phyloP scores from a whole-genome alignment of 2,113 vertebrate genomes.

The Etheostoma cragini region DNA sequence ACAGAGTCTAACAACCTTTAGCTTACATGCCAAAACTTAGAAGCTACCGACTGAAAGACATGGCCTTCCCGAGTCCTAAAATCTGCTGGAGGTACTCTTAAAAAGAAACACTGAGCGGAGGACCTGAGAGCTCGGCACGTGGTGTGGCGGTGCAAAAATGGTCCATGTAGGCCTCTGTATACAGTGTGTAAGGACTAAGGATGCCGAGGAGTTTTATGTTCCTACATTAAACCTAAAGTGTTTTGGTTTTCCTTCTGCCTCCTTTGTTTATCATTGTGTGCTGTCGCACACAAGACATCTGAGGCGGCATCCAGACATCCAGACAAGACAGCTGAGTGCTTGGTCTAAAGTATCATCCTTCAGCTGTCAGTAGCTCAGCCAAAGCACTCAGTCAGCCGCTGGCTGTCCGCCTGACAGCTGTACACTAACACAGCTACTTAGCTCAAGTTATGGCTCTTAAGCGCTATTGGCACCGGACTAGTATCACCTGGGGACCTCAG shows the following conservation, averaged over 20 bases:
- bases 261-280: not conserved
- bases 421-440: slow-evolving; percentile 25
- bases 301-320: slow-evolving; percentile 22
- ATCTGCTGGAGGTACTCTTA: too few relatives aligned
- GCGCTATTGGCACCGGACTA: too few relatives aligned
- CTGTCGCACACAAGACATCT: slow-evolving; percentile 18
- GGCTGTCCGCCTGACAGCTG: slow-evolving; percentile 51
- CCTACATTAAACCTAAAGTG: not conserved
- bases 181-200: not conserved
- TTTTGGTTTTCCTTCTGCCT: too few relatives aligned
- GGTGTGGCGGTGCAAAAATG: too few relatives aligned
- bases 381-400: slow-evolving; percentile 36
- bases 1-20: too few relatives aligned
- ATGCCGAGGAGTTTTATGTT: not conserved
- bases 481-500: too few relatives aligned
- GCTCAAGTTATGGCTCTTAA: slow-evolving; percentile 4
- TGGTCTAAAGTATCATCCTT: slow-evolving; percentile 19
- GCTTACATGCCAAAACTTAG: too few relatives aligned
- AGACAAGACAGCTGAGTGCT: slow-evolving; percentile 42
- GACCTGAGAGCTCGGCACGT: too few relatives aligned
- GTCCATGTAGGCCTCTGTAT: too few relatives aligned
- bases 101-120: too few relatives aligned
- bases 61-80: too few relatives aligned
- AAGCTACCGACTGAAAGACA: too few relatives aligned
- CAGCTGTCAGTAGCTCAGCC: slow-evolving; percentile 51